These are phyloP conservation scores for Caenorhabditis panamensis DNA, from an alignment of 2,888 invertebrate species.

Conservation along the genomic window DNA sequence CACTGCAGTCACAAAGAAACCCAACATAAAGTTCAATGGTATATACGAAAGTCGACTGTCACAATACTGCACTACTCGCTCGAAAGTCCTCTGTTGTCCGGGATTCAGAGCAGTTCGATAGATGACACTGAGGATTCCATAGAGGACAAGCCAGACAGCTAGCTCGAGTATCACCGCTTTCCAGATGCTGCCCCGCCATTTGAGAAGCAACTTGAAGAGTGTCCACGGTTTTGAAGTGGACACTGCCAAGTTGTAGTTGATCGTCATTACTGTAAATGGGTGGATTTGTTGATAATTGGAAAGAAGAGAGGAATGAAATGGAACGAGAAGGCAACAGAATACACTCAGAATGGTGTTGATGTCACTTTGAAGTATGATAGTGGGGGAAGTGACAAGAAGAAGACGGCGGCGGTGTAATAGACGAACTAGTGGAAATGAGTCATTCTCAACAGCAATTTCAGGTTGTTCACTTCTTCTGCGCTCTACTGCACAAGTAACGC, in stretches of 20 bases:
- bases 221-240: constrained; percentile 75
- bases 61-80: constrained; percentile 70
- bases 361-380: constrained; percentile 3
- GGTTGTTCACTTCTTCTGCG: too few relatives aligned
- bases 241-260: constrained; percentile 74
- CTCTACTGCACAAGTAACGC: too few relatives aligned
- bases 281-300: too few relatives aligned
- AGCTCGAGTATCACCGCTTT: constrained; percentile 72
- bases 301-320: neutral
- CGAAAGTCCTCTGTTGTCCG: constrained; percentile 71
- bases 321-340: constrained; percentile 31
- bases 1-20: constrained; percentile 73
- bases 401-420: constrained; percentile 9
- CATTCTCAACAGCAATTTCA: too few relatives aligned
- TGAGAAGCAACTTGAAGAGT: constrained; percentile 72
- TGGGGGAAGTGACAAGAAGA: constrained; percentile 1
- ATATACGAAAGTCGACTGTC: constrained; percentile 71
- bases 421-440: constrained; percentile 33
- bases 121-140: constrained; percentile 68
- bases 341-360: constrained; percentile 34
- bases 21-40: constrained; percentile 73
- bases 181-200: constrained; percentile 75
- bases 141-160: constrained; percentile 70
- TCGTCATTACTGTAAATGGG: constrained; percentile 69
- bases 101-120: constrained; percentile 71